phyloP scores from a whole-genome alignment of 2,888 invertebrate species.

The Amiota minor region DNA sequence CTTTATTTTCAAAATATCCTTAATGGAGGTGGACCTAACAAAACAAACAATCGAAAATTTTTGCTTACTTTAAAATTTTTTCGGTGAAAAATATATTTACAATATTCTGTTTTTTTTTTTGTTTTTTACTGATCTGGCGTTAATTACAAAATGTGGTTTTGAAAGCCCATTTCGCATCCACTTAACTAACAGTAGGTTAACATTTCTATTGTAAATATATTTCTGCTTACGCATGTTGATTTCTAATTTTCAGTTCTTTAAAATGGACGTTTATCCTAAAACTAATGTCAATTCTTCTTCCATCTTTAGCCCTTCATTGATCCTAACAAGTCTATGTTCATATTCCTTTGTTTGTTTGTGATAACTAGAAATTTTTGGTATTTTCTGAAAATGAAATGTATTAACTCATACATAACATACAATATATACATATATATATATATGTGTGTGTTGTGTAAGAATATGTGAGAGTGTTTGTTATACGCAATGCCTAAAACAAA shows the following conservation, averaged over 20 bases:
- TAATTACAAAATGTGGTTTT: conserved; percentile 27
- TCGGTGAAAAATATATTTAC: background rate
- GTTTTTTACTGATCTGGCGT: background rate
- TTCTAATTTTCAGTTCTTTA: conserved; percentile 2
- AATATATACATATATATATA: too few relatives aligned
- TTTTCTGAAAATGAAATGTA: conserved; percentile 9
- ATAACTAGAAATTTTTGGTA: conserved; percentile 9
- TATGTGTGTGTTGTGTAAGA: too few relatives aligned
- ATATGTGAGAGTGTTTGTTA: background rate
- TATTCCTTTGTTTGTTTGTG: background rate
- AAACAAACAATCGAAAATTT: conserved; percentile 19
- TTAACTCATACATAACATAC: too few relatives aligned
- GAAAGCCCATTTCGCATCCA: too few relatives aligned
- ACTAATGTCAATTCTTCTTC: background rate
- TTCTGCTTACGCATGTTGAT: conserved; percentile 25
- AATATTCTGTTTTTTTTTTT: background rate
- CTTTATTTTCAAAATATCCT: background rate
- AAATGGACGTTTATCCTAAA: background rate
- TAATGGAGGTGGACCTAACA: background rate
- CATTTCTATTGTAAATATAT: background rate
- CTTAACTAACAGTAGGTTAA: background rate
- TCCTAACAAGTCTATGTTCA: background rate
- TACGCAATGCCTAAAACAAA: conserved; percentile 16
- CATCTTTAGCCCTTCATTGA: background rate
- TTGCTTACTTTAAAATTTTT: conserved; percentile 19